Evolutionary conservation across 1,140 invertebrate genomes (phyloP).

Genomic region (Lepidurus packardi): DNA sequence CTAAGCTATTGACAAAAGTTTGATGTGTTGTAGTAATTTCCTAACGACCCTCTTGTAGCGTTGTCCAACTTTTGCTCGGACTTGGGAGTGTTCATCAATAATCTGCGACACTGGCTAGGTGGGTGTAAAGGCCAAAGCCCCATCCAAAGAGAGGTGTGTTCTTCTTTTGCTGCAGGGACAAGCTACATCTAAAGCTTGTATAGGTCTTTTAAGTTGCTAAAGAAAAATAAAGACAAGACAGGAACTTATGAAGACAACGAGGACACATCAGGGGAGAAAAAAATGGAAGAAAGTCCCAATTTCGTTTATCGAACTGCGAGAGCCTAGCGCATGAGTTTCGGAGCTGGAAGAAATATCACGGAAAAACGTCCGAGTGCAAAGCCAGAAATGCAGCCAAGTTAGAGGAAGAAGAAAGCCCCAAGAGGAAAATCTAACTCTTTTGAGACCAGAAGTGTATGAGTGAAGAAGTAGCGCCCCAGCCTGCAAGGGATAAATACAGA

Average conservation of each 20-base stretch:
- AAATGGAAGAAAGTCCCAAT: background rate
- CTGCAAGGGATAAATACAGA: background rate
- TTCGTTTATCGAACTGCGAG: background rate
- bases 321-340: background rate
- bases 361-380: background rate
- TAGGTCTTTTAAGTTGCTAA: background rate
- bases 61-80: constrained; percentile 14
- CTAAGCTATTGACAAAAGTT: constrained; percentile 7
- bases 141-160: background rate
- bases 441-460: background rate
- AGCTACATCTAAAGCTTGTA: background rate
- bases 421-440: constrained; percentile 19
- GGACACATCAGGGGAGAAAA: background rate
- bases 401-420: constrained; percentile 1
- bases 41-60: constrained; percentile 12
- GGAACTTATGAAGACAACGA: constrained; percentile 9
- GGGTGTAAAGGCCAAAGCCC: background rate
- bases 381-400: constrained; percentile 10
- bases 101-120: background rate
- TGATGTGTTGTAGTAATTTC: constrained; percentile 22
- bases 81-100: background rate
- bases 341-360: background rate
- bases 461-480: constrained; percentile 6
- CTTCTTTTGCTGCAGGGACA: background rate
- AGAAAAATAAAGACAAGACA: background rate